These are phyloP conservation scores for Aurelia sp. DNA, from an alignment of 30 jellyfish, hydroid and myxozoan species.

Conservation along the genomic window DNA sequence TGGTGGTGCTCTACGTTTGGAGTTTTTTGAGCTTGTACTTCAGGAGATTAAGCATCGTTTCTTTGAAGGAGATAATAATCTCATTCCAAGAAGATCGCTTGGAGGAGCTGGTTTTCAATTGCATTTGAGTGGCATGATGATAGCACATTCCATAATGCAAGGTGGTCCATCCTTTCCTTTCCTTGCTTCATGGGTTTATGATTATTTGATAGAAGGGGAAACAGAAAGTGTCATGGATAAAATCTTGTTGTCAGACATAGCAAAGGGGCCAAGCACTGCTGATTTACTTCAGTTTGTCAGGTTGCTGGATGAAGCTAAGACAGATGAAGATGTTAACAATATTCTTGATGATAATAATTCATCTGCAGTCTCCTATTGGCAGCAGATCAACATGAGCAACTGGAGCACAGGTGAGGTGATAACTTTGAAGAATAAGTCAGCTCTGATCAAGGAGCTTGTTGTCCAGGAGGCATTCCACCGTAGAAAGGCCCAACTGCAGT, in stretches of 20 bases:
- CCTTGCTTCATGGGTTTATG: slow-evolving; percentile 29
- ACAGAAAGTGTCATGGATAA: slow-evolving; percentile 27
- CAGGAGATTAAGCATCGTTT: slow-evolving; percentile 27
- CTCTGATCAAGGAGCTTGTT: slow-evolving; percentile 21
- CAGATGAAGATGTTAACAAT: slow-evolving; percentile 3
- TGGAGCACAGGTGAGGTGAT: slow-evolving; percentile 35
- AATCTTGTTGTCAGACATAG: slow-evolving; percentile 12
- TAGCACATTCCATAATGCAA: slow-evolving; percentile 21
- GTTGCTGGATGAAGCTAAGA: slow-evolving; percentile 19
- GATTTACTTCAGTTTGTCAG: slow-evolving; percentile 25
- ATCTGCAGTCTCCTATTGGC: slow-evolving; percentile 35
- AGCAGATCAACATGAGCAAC: slow-evolving; percentile 35
- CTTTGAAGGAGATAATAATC: slow-evolving; percentile 35
- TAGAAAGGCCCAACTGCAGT: slow-evolving; percentile 27
- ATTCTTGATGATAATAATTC: slow-evolving; percentile 11
- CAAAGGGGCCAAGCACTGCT: slow-evolving; percentile 31
- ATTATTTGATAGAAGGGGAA: slow-evolving; percentile 36
- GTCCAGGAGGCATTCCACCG: slow-evolving; percentile 27
- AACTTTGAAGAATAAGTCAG: slow-evolving; percentile 5
- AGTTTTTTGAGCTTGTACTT: slow-evolving; percentile 20
- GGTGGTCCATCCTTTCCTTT: slow-evolving; percentile 42
- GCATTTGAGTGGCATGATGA: slow-evolving; percentile 37
- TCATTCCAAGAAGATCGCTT: slow-evolving; percentile 21
- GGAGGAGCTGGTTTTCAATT: slow-evolving; percentile 40
- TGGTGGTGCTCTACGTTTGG: slow-evolving; percentile 21